Base-by-base conservation (phyloP, 2,888 invertebrate genomes). In the Rhyacophila evoluta region DNA sequence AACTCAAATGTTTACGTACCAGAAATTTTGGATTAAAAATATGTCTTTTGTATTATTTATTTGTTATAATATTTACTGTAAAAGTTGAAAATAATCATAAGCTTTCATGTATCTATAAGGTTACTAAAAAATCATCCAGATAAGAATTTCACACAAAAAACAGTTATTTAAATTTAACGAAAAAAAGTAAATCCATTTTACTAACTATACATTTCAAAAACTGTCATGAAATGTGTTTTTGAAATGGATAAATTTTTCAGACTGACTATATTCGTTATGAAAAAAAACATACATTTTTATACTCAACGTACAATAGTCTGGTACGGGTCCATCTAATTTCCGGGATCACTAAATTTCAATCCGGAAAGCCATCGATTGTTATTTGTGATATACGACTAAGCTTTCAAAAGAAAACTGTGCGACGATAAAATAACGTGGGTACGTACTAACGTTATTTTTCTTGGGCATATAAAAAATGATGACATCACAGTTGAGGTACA, bases 301-400 rank as follows among this genome's bases (percentile, higher is more conserved):
- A 8, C 5, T 10, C 55, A 6, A 10, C 5, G 8, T 19, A 5
- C 19, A 19, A 55, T 19, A n/a, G 29, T 33, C 55, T 55, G 8
- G 55, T 19, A 19, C 25, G 3, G 55, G 55, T 55, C 55, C 55
- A 55, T 55, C 55, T 55, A 55, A 55, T 55, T 55, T 55, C 55
- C 55, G 55, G 25, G 55, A 55, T 55, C 55, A 19, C 55, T 55
- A 55, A 55, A 55, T 55, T 55, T 55, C 55, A 55, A 8, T 8
- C 55, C 15, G 55, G 55, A 55, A 55, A 55, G 55, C 55, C 55
- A 55, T 55, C 55, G 55, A 55, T 55, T 55, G 55, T 55, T 55
- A 55, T 55, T 55, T 19, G 55, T 55, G 55, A 55, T 19, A 55
- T 55, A 55, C 55, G 55, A 55, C 19, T 55, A 55, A 55, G 19